Conservation (phyloP, 2,113 vertebrate genomes). For the Trogon melanurus region DNA sequence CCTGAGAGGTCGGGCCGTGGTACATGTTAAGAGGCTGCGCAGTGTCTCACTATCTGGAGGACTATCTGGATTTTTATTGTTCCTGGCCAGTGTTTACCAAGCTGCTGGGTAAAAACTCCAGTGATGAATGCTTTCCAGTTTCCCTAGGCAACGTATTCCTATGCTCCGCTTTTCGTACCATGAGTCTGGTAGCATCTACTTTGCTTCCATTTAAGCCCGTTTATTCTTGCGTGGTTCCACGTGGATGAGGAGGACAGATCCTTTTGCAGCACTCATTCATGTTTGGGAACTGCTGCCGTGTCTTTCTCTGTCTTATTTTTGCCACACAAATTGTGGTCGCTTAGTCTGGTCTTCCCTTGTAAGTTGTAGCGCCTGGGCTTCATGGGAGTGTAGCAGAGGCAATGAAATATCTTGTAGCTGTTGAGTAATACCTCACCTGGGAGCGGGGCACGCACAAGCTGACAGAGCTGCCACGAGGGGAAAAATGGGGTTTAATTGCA, state of each 20-base stretch:
- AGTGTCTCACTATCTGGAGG: neutral
- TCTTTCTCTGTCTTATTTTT: neutral
- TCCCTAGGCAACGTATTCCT: neutral
- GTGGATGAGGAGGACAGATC: neutral
- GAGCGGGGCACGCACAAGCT: neutral
- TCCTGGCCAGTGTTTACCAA: neutral
- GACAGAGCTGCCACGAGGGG: neutral
- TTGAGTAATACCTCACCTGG: neutral
- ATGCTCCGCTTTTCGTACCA: neutral
- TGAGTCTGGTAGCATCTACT: neutral
- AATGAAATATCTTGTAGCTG: neutral
- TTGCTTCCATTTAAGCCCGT: neutral
- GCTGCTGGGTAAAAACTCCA: neutral
- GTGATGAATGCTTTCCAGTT: neutral
- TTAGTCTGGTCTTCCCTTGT: neutral
- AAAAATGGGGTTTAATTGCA: neutral
- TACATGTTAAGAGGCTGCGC: neutral
- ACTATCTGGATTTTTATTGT: neutral
- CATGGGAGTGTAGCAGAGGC: neutral
- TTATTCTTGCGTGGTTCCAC: neutral
- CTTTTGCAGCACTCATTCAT: neutral
- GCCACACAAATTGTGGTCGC: neutral
- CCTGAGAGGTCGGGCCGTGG: neutral
- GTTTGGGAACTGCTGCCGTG: neutral
- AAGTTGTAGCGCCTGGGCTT: neutral